Evolutionary conservation across 2,888 invertebrate genomes (phyloP).

Genomic region (Nephrotoma flavescens): DNA sequence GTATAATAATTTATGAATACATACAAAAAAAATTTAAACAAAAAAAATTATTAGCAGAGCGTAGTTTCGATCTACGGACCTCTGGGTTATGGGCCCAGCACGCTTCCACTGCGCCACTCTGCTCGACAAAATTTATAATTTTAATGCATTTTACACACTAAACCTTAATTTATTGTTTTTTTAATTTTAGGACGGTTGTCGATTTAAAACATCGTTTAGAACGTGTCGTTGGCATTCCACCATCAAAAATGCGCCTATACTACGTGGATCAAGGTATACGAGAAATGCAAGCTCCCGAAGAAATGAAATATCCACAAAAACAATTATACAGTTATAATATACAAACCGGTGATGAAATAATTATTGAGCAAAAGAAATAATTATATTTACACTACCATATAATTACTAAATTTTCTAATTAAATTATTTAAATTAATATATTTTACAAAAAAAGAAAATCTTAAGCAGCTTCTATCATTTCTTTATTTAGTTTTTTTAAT

Average conservation of each 20-base stretch:
- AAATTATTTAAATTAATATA: neutral
- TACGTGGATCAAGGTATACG: slow-evolving; percentile 72
- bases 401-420: neutral
- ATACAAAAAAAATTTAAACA: neutral
- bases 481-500: neutral
- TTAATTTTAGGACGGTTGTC: slow-evolving; percentile 49
- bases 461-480: neutral
- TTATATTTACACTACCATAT: neutral
- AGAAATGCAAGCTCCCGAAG: slow-evolving; percentile 65
- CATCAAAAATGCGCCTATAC: slow-evolving; percentile 73
- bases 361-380: slow-evolving; percentile 60
- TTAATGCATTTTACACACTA: neutral
- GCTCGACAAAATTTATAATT: slow-evolving; percentile 23
- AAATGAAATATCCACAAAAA: slow-evolving; percentile 78
- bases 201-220: slow-evolving; percentile 72
- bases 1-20: too few species aligned
- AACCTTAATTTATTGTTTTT: neutral
- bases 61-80: slow-evolving; percentile 23
- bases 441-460: neutral
- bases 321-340: slow-evolving; percentile 86
- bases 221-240: slow-evolving; percentile 64
- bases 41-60: slow-evolving; percentile 17
- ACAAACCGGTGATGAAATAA: slow-evolving; percentile 77
- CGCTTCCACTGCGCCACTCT: slow-evolving; percentile 60
- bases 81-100: slow-evolving; percentile 51